Base-by-base conservation (phyloP, 2,797 vertebrate species). In the Erethizon dorsatum region DNA sequence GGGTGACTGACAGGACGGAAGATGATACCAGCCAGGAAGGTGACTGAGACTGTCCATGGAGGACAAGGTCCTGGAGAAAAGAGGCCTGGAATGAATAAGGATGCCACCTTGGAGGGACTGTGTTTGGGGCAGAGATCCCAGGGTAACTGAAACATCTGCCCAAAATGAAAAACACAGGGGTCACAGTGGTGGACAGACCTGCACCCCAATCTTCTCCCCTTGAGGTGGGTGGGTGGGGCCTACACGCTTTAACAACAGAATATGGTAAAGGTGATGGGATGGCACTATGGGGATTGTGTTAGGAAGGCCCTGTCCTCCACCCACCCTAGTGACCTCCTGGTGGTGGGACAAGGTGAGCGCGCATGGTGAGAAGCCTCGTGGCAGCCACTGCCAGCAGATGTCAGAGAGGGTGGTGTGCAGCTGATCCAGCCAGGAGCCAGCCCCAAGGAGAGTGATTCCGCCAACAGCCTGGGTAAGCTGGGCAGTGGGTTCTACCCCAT, bases 131-230 rank as follows among this genome's bases (percentile, higher is more conserved):
- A 84, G 47, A 54, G 31, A 56, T 15, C 61, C 26, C 50, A 4
- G 4, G 6, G 10, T 54, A 2, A 80, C 41, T 57, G 45, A 86
- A 90, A 79, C 1, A 52, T 3, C 17, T 63, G 31, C 50, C 3
- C 33, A 83, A 87, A 85, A 57, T 47, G 28, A 45, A 88, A 83
- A 93, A 31, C 31, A n/a, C n/a, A n/a, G n/a, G n/a, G n/a, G n/a
- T n/a, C n/a, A n/a, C n/a, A n/a, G n/a, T n/a, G n/a, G n/a, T n/a
- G n/a, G n/a, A n/a, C n/a, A n/a, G n/a, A n/a, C 59, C 59, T 67
- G 10, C 14, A 50, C 10, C 50, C 6, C 67, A 65, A 71, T 11
- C 22, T 18, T n/a, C 63, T 94, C n/a, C 7, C 11, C 17, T 15
- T 20, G 50, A 83, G 61, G 5, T 57, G 54, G 15, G 1, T 22